Evolutionary conservation across 92 coral and sea anemone genomes (phyloP).

Genomic region (Siderastrea radians): DNA sequence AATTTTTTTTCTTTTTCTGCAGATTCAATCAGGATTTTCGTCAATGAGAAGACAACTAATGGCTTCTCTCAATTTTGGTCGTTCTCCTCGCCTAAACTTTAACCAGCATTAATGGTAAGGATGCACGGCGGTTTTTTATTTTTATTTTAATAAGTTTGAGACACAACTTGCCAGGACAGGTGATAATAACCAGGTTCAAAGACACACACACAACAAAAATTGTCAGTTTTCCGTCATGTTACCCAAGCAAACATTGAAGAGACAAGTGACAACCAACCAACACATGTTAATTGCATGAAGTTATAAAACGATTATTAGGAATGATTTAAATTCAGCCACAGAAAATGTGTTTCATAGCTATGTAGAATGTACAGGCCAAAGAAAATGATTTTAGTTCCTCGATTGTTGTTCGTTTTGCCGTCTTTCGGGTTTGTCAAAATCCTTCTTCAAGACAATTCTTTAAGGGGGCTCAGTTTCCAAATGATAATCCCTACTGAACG

Average conservation of each 20-base stretch:
- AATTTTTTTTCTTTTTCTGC: constrained; percentile 2
- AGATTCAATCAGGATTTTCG: background rate
- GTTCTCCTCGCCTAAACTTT: background rate
- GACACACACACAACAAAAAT: too few species aligned
- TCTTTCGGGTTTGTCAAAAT: too few species aligned
- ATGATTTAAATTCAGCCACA: too few species aligned
- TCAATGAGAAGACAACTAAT: background rate
- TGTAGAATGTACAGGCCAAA: too few species aligned
- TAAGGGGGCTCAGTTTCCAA: too few species aligned
- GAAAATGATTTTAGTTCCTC: too few species aligned
- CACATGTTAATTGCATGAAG: background rate
- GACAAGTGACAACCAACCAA: background rate
- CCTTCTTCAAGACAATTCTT: too few species aligned
- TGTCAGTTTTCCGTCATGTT: background rate
- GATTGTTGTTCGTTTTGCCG: too few species aligned
- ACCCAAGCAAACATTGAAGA: background rate
- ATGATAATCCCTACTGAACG: too few species aligned
- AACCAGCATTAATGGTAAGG: background rate
- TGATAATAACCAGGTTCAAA: background rate
- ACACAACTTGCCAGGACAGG: background rate
- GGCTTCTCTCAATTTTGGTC: background rate
- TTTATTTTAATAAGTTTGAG: background rate
- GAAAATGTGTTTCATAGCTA: too few species aligned
- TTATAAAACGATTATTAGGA: too few species aligned
- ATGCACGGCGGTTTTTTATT: too few species aligned